These are phyloP conservation scores for Sebastes nivosus DNA, from an alignment of 2,797 vertebrate genomes.

Conservation along the genomic window DNA sequence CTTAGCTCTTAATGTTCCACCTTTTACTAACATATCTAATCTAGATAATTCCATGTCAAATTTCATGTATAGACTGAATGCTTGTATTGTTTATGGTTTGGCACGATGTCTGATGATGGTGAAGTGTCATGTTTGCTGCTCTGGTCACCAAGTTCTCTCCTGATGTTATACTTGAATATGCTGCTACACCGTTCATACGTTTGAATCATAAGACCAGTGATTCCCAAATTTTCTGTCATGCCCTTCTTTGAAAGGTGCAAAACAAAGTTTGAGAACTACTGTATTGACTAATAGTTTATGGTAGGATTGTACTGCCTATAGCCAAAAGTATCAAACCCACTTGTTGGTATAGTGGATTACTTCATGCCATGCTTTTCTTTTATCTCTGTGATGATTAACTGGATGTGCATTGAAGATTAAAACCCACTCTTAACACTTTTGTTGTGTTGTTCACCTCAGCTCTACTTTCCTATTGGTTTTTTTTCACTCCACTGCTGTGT, in stretches of 20 bases:
- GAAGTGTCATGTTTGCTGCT: slow-evolving; percentile 60
- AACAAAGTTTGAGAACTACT: slow-evolving; percentile 8
- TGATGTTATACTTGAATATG: slow-evolving; percentile 76
- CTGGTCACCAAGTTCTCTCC: slow-evolving; percentile 42
- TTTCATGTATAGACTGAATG: slow-evolving; percentile 12
- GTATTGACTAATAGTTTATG: slow-evolving; percentile 21
- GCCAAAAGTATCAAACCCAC: slow-evolving; percentile 39
- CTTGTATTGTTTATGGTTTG: slow-evolving; percentile 28
- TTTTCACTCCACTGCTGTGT: not conserved
- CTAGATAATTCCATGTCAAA: slow-evolving; percentile 34
- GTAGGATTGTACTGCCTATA: slow-evolving; percentile 24
- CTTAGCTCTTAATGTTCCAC: slow-evolving; percentile 26
- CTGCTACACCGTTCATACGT: slow-evolving; percentile 63
- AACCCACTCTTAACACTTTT: slow-evolving; percentile 37
- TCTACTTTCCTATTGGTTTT: not conserved
- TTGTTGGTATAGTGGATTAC: slow-evolving; percentile 30
- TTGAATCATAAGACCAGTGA: slow-evolving; percentile 14
- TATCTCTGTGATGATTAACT: slow-evolving; percentile 52
- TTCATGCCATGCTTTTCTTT: slow-evolving; percentile 36
- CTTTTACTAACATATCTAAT: slow-evolving; percentile 23
- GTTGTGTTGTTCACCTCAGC: not conserved
- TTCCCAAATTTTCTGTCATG: not conserved
- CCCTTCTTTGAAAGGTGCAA: not conserved
- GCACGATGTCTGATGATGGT: slow-evolving; percentile 56
- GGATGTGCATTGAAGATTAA: slow-evolving; percentile 66